phyloP scores from a whole-genome alignment of 2,888 invertebrate genomes.

The Chrysina gloriosa region DNA sequence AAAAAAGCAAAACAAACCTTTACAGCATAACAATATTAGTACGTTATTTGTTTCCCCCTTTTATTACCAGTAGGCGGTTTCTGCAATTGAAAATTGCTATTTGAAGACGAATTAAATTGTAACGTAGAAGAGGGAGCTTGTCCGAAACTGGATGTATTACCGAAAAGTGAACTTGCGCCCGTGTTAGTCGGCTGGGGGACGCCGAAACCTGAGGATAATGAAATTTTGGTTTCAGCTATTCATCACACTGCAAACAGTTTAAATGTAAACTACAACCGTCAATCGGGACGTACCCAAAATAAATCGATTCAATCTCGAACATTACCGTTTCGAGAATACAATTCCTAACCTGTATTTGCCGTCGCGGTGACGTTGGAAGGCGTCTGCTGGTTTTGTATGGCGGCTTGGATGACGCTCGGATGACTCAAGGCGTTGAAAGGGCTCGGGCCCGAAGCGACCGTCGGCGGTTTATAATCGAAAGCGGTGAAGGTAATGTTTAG shows the following conservation, averaged over 20 bases:
- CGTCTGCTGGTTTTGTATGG: constrained; percentile 36
- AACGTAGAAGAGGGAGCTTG: constrained; percentile 38
- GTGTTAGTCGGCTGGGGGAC: constrained; percentile 23
- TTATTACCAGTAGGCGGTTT: constrained; percentile 77
- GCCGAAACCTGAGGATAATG: constrained; percentile 33
- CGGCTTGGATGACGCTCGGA: constrained; percentile 50
- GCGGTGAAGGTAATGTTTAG: constrained; percentile 60
- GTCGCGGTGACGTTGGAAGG: constrained; percentile 4
- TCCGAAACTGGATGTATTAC: constrained; percentile 41
- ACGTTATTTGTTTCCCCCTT: constrained; percentile 58
- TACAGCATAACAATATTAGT: not conserved
- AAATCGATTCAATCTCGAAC: too few relatives aligned
- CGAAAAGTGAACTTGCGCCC: constrained; percentile 41
- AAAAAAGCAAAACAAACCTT: constrained; percentile 2
- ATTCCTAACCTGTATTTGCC: constrained; percentile 24
- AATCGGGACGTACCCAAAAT: too few relatives aligned
- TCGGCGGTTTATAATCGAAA: constrained; percentile 60
- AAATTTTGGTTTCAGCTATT: constrained; percentile 29
- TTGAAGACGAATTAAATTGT: constrained; percentile 34
- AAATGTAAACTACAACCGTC: constrained; percentile 25
- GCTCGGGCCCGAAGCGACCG: constrained; percentile 72
- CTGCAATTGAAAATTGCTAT: constrained; percentile 72
- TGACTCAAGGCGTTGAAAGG: constrained; percentile 67
- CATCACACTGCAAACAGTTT: constrained; percentile 26
- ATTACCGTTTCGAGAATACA: too few relatives aligned